Base-by-base conservation (phyloP, 2,888 invertebrate genomes). In the Cheilosia vulpina region DNA sequence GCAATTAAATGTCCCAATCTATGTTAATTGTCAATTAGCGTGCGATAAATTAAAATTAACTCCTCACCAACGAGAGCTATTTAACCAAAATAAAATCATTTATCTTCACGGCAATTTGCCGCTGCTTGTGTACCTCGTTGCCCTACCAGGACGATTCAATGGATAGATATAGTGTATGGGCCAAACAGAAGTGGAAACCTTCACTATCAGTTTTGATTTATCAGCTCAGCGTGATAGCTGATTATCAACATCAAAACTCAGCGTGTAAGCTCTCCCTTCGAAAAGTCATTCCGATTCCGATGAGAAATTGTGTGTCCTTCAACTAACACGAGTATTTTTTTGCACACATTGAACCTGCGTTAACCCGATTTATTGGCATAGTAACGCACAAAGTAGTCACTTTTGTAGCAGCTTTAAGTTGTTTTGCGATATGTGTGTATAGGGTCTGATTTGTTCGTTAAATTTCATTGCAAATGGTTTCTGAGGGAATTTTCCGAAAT, bases 1-100 rank as follows among this genome's bases (percentile, higher is more conserved):
- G 63, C 58, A 68, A 79, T 84, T 84, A 79, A 79, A 75, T 43
- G 47, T 62, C 52, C 75, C 84, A 80, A 84, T 84, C 79, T 79
- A 80, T 71, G 80, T 79, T 84, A 84, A 84, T 84, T 71, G 79
- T 53, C 75, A 84, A 84, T 84, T 84, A 80, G 75, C 75, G 66
- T 75, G 84, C 75, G 75, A 84, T 84, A 84, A 84, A 84, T 80
- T 84, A 62, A 80, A 84, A 84, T 84, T 80, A 84, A 75, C 79
- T 71, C 57, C 62, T 80, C 45, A 41, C 38, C 65, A 63, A 65
- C 41, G 65, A 65, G 69, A 73, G 63, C 58, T 58, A 65, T 45
- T 79, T 75, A 63, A 84, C 58, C 58, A 79, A 79, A 84, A 71
- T 60, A 79, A 65, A 80, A 73, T 73, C 58, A 73, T 73, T 73